Evolutionary conservation across 2,113 vertebrate genomes (phyloP).

Genomic region (Burhinus bistriatus): DNA sequence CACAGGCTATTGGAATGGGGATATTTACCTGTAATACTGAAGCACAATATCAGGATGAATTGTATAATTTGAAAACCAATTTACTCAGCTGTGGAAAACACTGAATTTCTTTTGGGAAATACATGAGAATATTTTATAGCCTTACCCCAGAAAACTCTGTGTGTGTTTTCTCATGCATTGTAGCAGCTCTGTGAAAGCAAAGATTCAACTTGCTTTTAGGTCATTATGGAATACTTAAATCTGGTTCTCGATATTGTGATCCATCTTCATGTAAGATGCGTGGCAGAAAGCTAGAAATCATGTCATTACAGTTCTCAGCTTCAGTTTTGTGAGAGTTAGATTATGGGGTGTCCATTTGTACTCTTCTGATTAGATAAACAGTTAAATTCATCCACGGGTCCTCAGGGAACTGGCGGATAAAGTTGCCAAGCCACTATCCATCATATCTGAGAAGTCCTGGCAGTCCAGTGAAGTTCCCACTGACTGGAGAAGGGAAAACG

Average conservation of each 20-base stretch:
- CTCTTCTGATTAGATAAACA: not conserved
- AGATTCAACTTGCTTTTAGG: not conserved
- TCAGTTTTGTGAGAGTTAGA: not conserved
- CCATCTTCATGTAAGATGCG: not conserved
- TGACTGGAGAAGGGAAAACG: no score
- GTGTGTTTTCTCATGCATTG: not conserved
- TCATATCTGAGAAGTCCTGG: no score
- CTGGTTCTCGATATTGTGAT: not conserved
- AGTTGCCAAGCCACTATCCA: no score
- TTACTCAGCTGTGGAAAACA: slow-evolving; percentile 7
- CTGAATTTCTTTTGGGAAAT: slow-evolving; percentile 50
- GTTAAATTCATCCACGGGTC: not conserved
- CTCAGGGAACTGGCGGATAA: no score
- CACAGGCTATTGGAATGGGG: not conserved
- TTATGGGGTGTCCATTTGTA: not conserved
- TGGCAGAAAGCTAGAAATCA: not conserved
- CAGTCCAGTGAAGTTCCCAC: no score
- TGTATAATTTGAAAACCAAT: slow-evolving; percentile 31
- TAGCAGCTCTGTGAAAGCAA: not conserved
- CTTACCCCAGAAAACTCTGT: not conserved
- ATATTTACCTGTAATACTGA: not conserved
- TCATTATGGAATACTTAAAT: not conserved
- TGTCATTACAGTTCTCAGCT: not conserved
- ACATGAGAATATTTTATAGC: not conserved
- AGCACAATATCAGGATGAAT: not conserved